A percentile compares a stretch with the other conserved stretches of the same genome.
These are phyloP conservation scores for Zaprionus ornatus DNA, from an alignment of 1,140 invertebrate species.

Conservation along the genomic window DNA sequence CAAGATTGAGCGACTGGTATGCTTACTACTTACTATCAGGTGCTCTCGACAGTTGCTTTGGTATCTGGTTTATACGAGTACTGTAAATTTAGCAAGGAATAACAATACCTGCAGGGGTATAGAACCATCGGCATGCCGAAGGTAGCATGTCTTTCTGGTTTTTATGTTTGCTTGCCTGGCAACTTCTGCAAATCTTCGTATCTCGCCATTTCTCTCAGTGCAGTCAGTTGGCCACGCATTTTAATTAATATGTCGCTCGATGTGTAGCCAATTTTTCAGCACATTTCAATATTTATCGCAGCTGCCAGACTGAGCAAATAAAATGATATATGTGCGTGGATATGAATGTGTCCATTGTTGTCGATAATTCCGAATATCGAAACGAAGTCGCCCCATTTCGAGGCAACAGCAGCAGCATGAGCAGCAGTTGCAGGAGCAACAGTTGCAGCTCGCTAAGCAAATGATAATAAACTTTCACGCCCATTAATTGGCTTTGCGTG, in stretches of 20 bases:
- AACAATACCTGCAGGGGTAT: no score
- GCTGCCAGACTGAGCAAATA: conserved; percentile 66
- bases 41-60: no score
- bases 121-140: no score
- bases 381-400: conserved; percentile 39
- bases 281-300: conserved; percentile 67
- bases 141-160: no score
- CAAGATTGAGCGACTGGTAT: no score
- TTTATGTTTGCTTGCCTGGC: background rate
- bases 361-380: conserved; percentile 15
- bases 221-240: conserved; percentile 23
- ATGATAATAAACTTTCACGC: conserved; percentile 81
- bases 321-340: conserved; percentile 63
- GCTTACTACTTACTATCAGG: no score
- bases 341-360: conserved; percentile 37
- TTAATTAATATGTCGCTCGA: conserved; percentile 64
- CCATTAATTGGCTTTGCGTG: conserved; percentile 77
- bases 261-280: conserved; percentile 59
- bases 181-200: background rate
- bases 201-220: background rate
- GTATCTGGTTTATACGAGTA: no score
- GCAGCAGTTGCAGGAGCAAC: conserved; percentile 25
- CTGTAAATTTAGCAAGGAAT: no score
- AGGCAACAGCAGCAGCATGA: conserved; percentile 5
- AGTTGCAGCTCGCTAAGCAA: conserved; percentile 48